These are phyloP conservation scores for Noctua janthina DNA, from an alignment of 2,888 invertebrate species.

Conservation along the genomic window DNA sequence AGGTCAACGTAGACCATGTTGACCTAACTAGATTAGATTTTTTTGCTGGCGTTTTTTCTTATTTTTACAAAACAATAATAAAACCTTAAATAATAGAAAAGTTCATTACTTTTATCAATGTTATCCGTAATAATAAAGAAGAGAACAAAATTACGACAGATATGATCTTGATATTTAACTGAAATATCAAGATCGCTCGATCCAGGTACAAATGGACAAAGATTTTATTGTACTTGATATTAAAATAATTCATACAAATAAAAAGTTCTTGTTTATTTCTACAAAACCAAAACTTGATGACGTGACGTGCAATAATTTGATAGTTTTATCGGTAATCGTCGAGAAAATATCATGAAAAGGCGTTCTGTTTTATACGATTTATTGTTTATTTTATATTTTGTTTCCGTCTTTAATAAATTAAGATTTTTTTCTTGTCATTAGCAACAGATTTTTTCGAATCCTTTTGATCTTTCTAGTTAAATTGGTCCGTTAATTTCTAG, in stretches of 20 bases:
- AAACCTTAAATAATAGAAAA: rapidly evolving
- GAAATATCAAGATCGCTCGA: conserved; percentile 75
- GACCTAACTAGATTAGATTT: neutral
- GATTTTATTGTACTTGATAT: conserved; percentile 86
- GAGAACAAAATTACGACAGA: neutral
- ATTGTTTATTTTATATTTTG: conserved; percentile 85
- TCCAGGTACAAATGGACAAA: conserved; percentile 76
- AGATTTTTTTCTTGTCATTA: conserved; percentile 67
- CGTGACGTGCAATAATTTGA: conserved; percentile 84
- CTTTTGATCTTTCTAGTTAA: conserved; percentile 71
- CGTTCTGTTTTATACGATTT: conserved; percentile 79
- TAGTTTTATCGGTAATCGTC: conserved; percentile 86
- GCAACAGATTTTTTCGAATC: conserved; percentile 59
- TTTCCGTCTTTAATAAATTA: conserved; percentile 84
- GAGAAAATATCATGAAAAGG: conserved; percentile 83
- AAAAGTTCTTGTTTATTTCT: conserved; percentile 82
- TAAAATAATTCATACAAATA: conserved; percentile 83
- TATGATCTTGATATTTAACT: conserved; percentile 2
- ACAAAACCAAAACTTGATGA: conserved; percentile 78
- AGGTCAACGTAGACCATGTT: neutral
- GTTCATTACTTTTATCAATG: neutral
- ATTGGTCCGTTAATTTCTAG: conserved; percentile 67
- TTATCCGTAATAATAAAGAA: neutral
- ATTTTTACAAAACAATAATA: neutral
- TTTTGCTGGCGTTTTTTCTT: neutral